These are phyloP conservation scores for Plestiodon gilberti DNA, from an alignment of 2,113 vertebrate species.

Conservation along the genomic window DNA sequence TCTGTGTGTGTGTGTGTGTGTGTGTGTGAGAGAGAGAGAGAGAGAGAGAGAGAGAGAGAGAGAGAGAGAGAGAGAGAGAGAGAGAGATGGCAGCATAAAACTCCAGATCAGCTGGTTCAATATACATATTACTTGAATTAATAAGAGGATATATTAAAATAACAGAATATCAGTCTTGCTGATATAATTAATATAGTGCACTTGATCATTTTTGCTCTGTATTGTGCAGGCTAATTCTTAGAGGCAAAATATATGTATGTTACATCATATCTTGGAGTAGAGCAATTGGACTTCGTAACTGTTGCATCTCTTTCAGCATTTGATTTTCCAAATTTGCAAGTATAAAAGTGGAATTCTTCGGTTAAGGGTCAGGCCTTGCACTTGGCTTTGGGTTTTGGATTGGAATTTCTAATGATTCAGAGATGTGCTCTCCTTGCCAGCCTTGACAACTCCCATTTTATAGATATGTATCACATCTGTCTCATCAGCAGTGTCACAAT, in stretches of 20 bases:
- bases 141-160: neutral
- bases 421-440: neutral
- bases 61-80: neutral
- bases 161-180: neutral
- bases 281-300: neutral
- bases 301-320: neutral
- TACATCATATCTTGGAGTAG: neutral
- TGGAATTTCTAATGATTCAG: neutral
- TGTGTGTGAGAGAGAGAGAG: neutral
- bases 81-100: neutral
- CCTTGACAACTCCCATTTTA: neutral
- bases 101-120: neutral
- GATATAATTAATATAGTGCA: neutral
- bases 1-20: neutral
- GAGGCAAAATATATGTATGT: neutral
- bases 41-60: neutral
- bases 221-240: neutral
- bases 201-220: neutral
- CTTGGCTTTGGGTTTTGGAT: neutral
- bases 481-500: too few species aligned
- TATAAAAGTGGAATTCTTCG: neutral
- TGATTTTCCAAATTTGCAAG: neutral
- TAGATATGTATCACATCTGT: too few species aligned
- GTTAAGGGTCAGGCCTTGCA: neutral
- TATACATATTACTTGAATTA: conserved; percentile 9